These are phyloP conservation scores for Petrocephalus zakoni DNA, from an alignment of 2,113 vertebrate species.

Conservation along the genomic window DNA sequence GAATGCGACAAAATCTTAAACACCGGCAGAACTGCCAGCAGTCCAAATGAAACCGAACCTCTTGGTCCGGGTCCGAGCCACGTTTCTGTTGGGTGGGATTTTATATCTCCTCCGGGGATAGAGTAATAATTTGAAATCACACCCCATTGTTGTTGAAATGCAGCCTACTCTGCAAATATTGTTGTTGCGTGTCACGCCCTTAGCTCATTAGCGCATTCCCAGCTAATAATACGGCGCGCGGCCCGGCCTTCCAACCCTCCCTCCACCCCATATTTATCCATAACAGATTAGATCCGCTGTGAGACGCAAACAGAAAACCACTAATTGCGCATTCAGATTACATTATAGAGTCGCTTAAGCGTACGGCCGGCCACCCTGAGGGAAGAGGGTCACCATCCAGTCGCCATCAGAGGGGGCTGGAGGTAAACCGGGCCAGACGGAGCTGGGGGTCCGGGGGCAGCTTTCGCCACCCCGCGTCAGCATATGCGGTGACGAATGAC, in stretches of 20 bases:
- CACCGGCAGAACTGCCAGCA: conserved; percentile 32
- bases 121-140: conserved; percentile 57
- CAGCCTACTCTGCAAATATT: conserved; percentile 48
- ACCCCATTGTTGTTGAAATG: conserved; percentile 66
- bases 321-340: conserved; percentile 44
- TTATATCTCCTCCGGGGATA: conserved; percentile 45
- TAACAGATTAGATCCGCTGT: conserved; percentile 74
- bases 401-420: conserved; percentile 17
- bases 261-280: conserved; percentile 48
- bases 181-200: conserved; percentile 65
- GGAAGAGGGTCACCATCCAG: background rate
- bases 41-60: background rate
- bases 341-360: conserved; percentile 6
- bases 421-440: conserved; percentile 37
- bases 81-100: conserved; percentile 8
- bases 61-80: background rate
- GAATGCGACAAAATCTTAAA: conserved; percentile 40
- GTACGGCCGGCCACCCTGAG: background rate
- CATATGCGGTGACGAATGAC: conserved; percentile 99
- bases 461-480: conserved; percentile 75
- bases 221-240: conserved; percentile 61
- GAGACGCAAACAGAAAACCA: conserved; percentile 55
- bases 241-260: conserved; percentile 58
- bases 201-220: conserved; percentile 71
- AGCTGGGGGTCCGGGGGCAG: conserved; percentile 54